Evolutionary conservation across 2,113 vertebrate genomes (phyloP).

Genomic region (Promerops cafer): DNA sequence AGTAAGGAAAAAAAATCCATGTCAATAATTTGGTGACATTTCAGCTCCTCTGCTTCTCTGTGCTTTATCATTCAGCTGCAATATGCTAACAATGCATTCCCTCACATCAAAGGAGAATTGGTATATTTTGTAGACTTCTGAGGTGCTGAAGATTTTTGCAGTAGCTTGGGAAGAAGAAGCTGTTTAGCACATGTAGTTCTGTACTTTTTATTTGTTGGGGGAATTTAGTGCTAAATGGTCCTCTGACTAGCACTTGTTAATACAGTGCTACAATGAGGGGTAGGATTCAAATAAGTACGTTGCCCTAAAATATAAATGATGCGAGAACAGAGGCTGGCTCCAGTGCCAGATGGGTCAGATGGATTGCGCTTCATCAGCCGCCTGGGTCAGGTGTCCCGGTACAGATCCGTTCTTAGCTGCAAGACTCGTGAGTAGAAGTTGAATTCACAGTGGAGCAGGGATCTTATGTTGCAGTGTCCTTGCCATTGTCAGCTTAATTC

Average conservation of each 20-base stretch:
- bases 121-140: conserved; percentile 39
- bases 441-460: not conserved
- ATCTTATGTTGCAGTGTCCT: not conserved
- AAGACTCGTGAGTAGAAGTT: not conserved
- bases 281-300: not conserved
- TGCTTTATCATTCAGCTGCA: conserved; percentile 8
- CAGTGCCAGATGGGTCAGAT: not conserved
- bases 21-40: conserved; percentile 27
- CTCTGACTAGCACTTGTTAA: conserved; percentile 5
- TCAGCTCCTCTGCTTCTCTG: not conserved
- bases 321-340: not conserved
- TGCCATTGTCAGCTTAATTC: not conserved
- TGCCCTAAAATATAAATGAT: not conserved
- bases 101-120: conserved; percentile 32
- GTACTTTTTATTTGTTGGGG: not conserved
- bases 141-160: conserved; percentile 37
- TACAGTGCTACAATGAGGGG: not conserved
- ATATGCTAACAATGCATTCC: not conserved
- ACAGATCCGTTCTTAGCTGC: not conserved
- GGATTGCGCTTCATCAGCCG: not conserved
- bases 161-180: conserved; percentile 21
- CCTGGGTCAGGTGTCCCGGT: not conserved
- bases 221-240: conserved; percentile 44
- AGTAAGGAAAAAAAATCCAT: not conserved
- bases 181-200: conserved; percentile 26